Base-by-base conservation (phyloP, 2,797 vertebrate species). In the Balearica regulorum region DNA sequence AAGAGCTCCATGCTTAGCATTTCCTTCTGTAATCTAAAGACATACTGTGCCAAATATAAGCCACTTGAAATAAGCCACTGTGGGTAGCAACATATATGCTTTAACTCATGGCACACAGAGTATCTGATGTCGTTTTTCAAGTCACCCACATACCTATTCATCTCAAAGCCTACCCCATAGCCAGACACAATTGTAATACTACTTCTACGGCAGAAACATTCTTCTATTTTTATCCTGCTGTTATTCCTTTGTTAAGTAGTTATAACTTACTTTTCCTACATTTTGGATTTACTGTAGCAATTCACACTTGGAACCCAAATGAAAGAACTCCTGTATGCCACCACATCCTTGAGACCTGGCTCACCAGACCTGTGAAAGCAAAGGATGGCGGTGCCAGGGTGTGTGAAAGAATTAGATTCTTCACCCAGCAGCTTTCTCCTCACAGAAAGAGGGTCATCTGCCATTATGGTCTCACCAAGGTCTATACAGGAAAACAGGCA, bases 21-120 rank as follows among this genome's bases (percentile, higher is more conserved):
- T 95, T 95, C 90, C 49, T 94, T 54, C 25, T 73, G 77, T 75
- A 95, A 92, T 94, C 93, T 91, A 61, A 93, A 89, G 57, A 71
- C 94, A 96, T 55, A 96, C 96, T 95, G 92, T 82, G 93, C 94
- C 96, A 96, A 96, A 94, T 92, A 77, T n/a, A 87, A 92, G 91
- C 64, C 78, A 90, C 83, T 96, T 83, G 90, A 77, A 95, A 69
- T 41, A 73, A 92, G 78, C 80, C 95, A 44, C 96, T 15, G 77
- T 90, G 88, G 86, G 95, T 75, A 94, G 91, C 81, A 77, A 87
- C 1, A 0, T 73, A 71, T 31, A 68, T 71, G 83, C 88, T 95
- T 95, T 95, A 95, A 84, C 93, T 95, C 91, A 92, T 57, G 55
- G 90, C 28, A 12, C 88, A 84, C 14, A 16, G 84, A 77, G 73